Evolutionary conservation across 2,113 vertebrate genomes (phyloP).

Genomic region (Toxostoma redivivum): DNA sequence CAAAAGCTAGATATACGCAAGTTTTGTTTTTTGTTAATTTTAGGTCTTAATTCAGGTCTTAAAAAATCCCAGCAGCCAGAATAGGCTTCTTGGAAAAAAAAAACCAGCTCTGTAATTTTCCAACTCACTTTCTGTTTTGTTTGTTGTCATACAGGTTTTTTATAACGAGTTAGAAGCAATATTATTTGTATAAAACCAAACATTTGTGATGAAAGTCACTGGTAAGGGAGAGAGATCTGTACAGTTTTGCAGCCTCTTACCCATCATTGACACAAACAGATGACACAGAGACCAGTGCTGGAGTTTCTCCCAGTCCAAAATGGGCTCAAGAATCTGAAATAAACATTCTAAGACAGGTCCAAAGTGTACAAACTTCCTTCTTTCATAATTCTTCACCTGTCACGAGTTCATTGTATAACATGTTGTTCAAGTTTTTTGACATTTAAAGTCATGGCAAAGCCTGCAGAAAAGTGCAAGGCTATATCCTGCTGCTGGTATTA

Average conservation of each 20-base stretch:
- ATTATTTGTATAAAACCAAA: neutral
- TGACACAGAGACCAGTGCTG: neutral
- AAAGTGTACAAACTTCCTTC: neutral
- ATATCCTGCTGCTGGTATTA: neutral
- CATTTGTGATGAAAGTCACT: neutral
- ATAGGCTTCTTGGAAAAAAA: neutral
- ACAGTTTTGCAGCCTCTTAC: neutral
- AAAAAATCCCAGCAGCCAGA: neutral
- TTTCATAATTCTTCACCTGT: neutral
- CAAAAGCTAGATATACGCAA: neutral
- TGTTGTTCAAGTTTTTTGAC: neutral
- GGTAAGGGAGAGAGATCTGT: neutral
- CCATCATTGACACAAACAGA: neutral
- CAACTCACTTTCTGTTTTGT: neutral
- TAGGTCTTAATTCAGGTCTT: neutral
- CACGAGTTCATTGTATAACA: neutral
- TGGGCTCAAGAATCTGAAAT: neutral
- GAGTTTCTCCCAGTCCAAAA: neutral
- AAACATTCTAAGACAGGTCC: neutral
- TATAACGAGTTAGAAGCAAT: neutral
- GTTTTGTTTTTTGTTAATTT: neutral
- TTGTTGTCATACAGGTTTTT: neutral
- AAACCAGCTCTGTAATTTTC: neutral
- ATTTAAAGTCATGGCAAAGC: neutral
- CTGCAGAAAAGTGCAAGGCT: neutral